Evolutionary conservation across 2,888 invertebrate species (phyloP).

Genomic region (Lycia hirtaria): DNA sequence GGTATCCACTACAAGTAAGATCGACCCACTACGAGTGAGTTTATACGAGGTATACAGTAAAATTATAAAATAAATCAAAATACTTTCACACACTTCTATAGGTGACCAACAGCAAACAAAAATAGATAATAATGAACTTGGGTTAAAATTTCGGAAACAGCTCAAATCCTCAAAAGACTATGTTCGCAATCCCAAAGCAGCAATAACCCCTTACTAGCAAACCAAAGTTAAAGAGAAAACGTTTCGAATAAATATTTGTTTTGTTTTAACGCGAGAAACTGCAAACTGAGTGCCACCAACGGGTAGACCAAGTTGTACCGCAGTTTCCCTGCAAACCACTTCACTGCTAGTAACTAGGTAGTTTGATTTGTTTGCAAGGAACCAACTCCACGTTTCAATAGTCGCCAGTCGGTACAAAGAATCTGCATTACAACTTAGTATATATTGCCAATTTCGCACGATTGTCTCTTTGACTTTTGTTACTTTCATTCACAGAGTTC

Average conservation of each 20-base stretch:
- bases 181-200: not conserved
- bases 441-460: not conserved
- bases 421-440: constrained; percentile 16
- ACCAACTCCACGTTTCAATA: constrained; percentile 27
- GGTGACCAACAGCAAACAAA: too few relatives aligned
- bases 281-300: constrained; percentile 29
- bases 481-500: too few relatives aligned
- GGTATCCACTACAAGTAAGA: too few relatives aligned
- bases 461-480: not conserved
- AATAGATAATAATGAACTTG: too few relatives aligned
- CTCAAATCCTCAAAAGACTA: not conserved
- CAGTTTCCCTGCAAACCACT: constrained; percentile 41
- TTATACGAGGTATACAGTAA: too few relatives aligned
- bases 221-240: constrained; percentile 12
- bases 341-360: constrained; percentile 39
- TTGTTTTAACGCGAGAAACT: constrained; percentile 26
- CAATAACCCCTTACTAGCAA: constrained; percentile 4
- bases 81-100: too few relatives aligned
- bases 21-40: too few relatives aligned
- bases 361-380: constrained; percentile 36
- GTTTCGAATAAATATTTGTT: constrained; percentile 10
- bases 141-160: not conserved
- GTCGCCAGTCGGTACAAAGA: constrained; percentile 14
- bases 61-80: too few relatives aligned
- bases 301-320: constrained; percentile 43